Evolutionary conservation across 2,113 vertebrate genomes (phyloP).

Genomic region (Anarhynchus alexandrinus): DNA sequence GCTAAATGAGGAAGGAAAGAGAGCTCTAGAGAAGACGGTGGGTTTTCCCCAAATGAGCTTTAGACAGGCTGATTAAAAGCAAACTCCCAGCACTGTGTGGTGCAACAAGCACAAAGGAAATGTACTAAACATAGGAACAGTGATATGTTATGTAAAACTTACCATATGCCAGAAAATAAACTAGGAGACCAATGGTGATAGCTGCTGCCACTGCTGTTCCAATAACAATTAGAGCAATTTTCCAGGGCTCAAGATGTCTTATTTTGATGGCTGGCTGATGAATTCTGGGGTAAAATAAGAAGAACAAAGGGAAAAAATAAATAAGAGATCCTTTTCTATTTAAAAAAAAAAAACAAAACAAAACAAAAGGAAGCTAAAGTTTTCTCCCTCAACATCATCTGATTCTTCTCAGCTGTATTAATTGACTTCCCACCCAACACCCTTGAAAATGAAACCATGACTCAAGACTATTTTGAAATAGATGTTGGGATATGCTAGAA

Average conservation of each 20-base stretch:
- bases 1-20: not conserved
- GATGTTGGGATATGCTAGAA: not conserved
- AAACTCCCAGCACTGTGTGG: not conserved
- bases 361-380: not conserved
- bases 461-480: constrained; percentile 1
- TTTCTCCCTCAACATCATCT: not conserved
- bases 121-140: not conserved
- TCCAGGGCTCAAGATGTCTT: constrained; percentile 63
- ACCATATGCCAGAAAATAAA: constrained; percentile 72
- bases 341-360: not conserved
- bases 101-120: not conserved
- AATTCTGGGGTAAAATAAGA: constrained; percentile 9
- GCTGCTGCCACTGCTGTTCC: constrained; percentile 47
- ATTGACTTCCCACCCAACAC: not conserved
- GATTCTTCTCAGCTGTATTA: not conserved
- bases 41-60: not conserved
- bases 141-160: not conserved
- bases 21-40: not conserved
- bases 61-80: not conserved
- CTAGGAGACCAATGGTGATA: constrained; percentile 56
- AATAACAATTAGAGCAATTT: constrained; percentile 48
- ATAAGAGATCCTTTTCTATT: not conserved
- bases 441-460: constrained; percentile 7
- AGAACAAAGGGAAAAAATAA: not conserved
- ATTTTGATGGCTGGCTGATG: constrained; percentile 4